A percentile compares a stretch with the other conserved stretches of the same genome.
Conservation (phyloP, 2,888 invertebrate genomes). For the Amblyteles armatorius region DNA sequence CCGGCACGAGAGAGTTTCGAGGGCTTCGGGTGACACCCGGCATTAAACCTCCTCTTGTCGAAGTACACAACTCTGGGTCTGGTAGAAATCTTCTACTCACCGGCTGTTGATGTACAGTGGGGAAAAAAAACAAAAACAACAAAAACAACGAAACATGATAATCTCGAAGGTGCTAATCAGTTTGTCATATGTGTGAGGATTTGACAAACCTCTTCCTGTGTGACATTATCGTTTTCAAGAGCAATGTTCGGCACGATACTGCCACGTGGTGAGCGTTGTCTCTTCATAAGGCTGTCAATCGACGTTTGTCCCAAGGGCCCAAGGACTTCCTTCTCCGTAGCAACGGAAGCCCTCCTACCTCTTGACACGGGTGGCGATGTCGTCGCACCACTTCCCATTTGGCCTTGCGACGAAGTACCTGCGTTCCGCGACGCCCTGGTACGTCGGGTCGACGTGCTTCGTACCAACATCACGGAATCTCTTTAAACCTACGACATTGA, state of each 20-base stretch:
- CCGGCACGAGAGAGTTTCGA: conserved; percentile 88
- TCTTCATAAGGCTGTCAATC: conserved; percentile 81
- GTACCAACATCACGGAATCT: conserved; percentile 87
- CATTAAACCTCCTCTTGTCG: conserved; percentile 86
- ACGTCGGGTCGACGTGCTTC: conserved; percentile 89
- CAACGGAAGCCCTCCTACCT: conserved; percentile 82
- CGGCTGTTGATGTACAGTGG: conserved; percentile 69
- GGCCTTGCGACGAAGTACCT: conserved; percentile 88
- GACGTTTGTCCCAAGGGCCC: conserved; percentile 82
- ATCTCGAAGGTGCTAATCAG: too few species aligned
- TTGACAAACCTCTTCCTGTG: conserved; percentile 78
- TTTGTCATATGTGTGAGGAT: too few species aligned
- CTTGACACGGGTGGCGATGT: conserved; percentile 74
- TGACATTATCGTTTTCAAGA: conserved; percentile 84
- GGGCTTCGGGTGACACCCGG: conserved; percentile 86
- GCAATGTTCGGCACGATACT: conserved; percentile 87
- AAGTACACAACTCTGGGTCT: conserved; percentile 86
- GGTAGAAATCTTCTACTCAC: conserved; percentile 86
- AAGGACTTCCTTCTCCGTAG: conserved; percentile 80
- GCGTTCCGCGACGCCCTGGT: conserved; percentile 89
- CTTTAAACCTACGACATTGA: conserved; percentile 69
- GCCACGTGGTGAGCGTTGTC: conserved; percentile 87
- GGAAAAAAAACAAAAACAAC: not conserved
- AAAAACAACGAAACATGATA: not conserved
- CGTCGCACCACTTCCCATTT: conserved; percentile 79